Evolutionary conservation across 1,140 invertebrate genomes (phyloP).

Genomic region (Adoxophyes honmai): DNA sequence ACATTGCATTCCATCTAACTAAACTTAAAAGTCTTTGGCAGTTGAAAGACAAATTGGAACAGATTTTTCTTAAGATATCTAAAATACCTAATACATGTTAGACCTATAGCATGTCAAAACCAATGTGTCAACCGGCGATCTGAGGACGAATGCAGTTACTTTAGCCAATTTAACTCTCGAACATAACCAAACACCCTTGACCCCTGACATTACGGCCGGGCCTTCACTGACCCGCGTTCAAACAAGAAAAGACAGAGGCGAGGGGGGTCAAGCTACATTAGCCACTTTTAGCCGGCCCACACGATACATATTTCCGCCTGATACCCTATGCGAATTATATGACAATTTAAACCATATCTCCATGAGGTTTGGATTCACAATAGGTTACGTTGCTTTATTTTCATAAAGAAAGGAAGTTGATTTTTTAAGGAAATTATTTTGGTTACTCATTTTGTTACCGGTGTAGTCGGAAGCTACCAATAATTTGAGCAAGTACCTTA

Average conservation of each 20-base stretch:
- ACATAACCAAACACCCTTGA: conserved; percentile 43
- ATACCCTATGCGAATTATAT: conserved; percentile 47
- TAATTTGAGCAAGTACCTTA: too few relatives aligned
- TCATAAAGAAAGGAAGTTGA: conserved; percentile 29
- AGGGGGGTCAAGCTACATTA: conserved; percentile 46
- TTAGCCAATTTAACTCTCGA: conserved; percentile 61
- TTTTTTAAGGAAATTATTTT: conserved; percentile 14
- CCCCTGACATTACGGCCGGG: conserved; percentile 36
- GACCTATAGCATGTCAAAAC: conserved; percentile 12
- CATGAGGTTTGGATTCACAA: conserved; percentile 20
- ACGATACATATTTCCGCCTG: conserved; percentile 63
- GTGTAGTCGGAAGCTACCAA: background rate
- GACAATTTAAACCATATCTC: conserved; percentile 30
- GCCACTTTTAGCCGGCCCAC: conserved; percentile 45
- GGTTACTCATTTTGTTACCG: background rate
- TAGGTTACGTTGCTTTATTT: conserved; percentile 22
- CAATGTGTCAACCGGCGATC: conserved; percentile 38
- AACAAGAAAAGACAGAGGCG: conserved; percentile 30
- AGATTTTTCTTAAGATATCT: too few relatives aligned
- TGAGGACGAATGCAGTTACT: conserved; percentile 57
- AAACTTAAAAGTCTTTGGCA: too few relatives aligned
- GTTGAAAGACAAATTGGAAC: too few relatives aligned
- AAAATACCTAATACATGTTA: too few relatives aligned
- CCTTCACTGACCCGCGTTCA: conserved; percentile 25
- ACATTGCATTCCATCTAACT: too few relatives aligned